Percentiles rank a stretch among this genome's conserved stretches.
Evolutionary conservation across 2,113 vertebrate genomes (phyloP).

Genomic region (Miniopterus natalensis): DNA sequence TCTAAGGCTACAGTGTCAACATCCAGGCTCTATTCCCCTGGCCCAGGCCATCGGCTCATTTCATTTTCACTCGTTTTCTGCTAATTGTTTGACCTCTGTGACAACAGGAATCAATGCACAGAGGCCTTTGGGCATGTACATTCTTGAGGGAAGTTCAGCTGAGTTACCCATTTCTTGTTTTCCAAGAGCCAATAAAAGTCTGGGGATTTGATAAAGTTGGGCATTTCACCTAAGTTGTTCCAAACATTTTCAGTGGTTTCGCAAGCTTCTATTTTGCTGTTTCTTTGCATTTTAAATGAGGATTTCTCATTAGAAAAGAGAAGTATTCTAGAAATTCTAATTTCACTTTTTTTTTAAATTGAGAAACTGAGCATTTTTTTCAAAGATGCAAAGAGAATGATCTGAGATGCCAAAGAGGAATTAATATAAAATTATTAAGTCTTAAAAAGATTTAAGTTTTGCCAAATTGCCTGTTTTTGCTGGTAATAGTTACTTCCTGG

Average conservation of each 20-base stretch:
- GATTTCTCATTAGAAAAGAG: not conserved
- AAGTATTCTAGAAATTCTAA: not conserved
- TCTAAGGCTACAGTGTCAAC: not conserved
- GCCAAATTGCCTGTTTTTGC: not conserved
- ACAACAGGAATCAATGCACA: not conserved
- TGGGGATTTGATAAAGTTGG: not conserved
- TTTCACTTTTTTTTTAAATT: not conserved
- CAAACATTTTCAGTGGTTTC: not conserved
- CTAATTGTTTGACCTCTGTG: not conserved
- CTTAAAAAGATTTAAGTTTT: conserved; percentile 15
- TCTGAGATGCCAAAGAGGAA: not conserved
- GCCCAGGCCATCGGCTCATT: not conserved
- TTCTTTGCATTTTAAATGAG: conserved; percentile 8
- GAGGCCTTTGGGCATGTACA: not conserved
- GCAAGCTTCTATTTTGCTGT: not conserved
- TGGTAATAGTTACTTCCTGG: not conserved
- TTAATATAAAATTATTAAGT: conserved; percentile 36
- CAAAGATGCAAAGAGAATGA: not conserved
- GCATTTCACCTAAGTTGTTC: not conserved
- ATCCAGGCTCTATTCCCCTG: not conserved
- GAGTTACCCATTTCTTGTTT: not conserved
- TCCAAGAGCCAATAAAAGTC: not conserved
- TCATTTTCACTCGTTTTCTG: not conserved
- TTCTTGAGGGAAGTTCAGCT: not conserved
- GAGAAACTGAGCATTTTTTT: not conserved